Conservation (phyloP, 2,888 invertebrate genomes). For the Cheilosia urbana region DNA sequence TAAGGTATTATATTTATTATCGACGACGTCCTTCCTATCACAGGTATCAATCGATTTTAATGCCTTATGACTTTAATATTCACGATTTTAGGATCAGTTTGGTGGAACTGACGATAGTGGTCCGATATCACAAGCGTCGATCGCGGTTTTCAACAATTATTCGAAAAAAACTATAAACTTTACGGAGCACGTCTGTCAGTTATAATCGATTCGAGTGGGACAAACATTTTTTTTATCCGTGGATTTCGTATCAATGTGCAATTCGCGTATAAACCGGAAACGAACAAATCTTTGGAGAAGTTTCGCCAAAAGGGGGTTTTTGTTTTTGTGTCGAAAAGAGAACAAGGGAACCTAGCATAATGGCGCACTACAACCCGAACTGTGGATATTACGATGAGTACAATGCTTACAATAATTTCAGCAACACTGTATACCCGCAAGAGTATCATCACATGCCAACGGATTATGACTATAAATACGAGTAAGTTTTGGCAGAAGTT, state of each 20-base stretch:
- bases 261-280: conserved; percentile 13
- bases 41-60: conserved; percentile 76
- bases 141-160: conserved; percentile 41
- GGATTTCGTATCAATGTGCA: conserved; percentile 17
- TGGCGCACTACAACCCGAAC: conserved; percentile 83
- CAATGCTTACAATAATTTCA: conserved; percentile 79
- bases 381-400: conserved; percentile 83
- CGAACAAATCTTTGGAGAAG: background rate
- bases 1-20: conserved; percentile 68
- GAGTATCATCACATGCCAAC: conserved; percentile 83
- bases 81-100: conserved; percentile 72
- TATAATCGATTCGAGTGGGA: background rate
- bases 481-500: conserved; percentile 78
- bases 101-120: conserved; percentile 65
- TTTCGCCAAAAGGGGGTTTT: background rate
- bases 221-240: background rate
- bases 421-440: conserved; percentile 82
- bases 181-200: background rate
- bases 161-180: background rate
- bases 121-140: conserved; percentile 65
- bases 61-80: conserved; percentile 76
- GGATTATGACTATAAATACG: conserved; percentile 83
- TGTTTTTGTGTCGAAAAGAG: background rate
- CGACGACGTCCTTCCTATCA: conserved; percentile 76
- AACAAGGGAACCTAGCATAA: conserved; percentile 42